Base-by-base conservation (phyloP, 2,888 invertebrate species). In the Hypercompe scribonia region DNA sequence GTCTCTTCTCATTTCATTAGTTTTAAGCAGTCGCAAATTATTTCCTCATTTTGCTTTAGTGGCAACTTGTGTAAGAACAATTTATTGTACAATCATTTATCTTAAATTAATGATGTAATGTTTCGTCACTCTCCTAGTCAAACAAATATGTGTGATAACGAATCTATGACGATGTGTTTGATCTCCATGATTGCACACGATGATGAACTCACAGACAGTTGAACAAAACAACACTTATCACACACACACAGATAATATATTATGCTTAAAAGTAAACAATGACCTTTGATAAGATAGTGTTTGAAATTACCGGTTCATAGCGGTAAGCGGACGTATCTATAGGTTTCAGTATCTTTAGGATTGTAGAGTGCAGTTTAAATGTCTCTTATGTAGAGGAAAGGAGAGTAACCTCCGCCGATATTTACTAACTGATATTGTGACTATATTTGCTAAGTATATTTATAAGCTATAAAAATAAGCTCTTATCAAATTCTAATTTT, bases 161-260 rank as follows among this genome's bases (percentile, higher is more conserved):
- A 33, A 21, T 31, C 61, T 4, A 28, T 69, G 61, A 69, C 39
- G 61, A 28, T 61, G 3, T 68, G 24, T 4, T 18, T 42, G 69
- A 24, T 61, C 39, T 39, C 15, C 0, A 58, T 21, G 28, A 58
- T 61, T 68, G 36, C 58, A 61, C 61, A 68, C 61, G 28, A 21
- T 61, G 68, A 50, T 67, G 61, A 54, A 54, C n/a, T 33, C 0
- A 2, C 34, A 67, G 34, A 36, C 28, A 36, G 15, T 68, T 36
- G 18, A 54, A 34, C 34, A 68, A 54, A 58, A 68, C 36, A 54
- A 54, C 68, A 54, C 46, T 34, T 58, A 68, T 54, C 61, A 21
- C n/a, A 10, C 33, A 28, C 58, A n/a, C 34, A 39, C 58, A 28
- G 36, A 68, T 68, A 54, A 58, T 68, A 33, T 33, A 46, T 67